Conservation (phyloP, 2,797 vertebrate genomes). For the Alcedo quadribrachys region DNA sequence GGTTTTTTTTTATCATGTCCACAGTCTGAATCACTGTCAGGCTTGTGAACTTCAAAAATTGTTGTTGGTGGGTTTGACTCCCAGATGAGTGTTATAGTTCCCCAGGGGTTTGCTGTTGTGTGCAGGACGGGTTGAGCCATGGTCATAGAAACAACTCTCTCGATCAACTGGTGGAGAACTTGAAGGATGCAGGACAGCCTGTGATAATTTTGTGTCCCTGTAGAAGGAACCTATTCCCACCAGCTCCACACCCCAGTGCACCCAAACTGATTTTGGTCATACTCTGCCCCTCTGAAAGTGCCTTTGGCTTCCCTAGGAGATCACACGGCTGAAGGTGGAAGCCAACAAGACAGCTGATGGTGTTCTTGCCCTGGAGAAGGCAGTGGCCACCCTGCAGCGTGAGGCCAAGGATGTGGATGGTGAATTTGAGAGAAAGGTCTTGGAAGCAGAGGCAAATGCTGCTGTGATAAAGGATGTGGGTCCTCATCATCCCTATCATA, state of each 20-base stretch:
- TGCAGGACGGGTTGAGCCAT: background rate
- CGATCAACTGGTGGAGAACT: background rate
- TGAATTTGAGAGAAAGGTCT: slow-evolving; percentile 55
- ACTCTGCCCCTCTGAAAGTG: slow-evolving; percentile 10
- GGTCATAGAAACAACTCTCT: background rate
- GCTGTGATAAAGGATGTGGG: slow-evolving; percentile 67
- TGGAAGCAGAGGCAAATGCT: slow-evolving; percentile 22
- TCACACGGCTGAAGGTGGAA: slow-evolving; percentile 70
- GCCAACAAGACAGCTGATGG: slow-evolving; percentile 79
- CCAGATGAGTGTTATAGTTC: background rate
- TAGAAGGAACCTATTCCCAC: background rate
- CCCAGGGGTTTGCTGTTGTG: background rate
- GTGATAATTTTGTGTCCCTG: background rate
- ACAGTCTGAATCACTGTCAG: background rate
- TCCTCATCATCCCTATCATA: background rate
- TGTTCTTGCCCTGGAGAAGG: slow-evolving; percentile 76
- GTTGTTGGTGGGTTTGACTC: background rate
- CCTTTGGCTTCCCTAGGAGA: slow-evolving; percentile 71
- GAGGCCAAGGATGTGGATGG: slow-evolving; percentile 60
- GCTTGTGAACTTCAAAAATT: background rate
- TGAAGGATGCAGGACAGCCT: background rate
- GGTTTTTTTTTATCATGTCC: background rate
- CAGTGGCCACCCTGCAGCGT: slow-evolving; percentile 60
- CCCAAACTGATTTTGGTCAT: background rate
- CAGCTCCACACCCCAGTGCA: background rate